Conservation (phyloP, 2,113 vertebrate genomes). For the Rattus rattus region DNA sequence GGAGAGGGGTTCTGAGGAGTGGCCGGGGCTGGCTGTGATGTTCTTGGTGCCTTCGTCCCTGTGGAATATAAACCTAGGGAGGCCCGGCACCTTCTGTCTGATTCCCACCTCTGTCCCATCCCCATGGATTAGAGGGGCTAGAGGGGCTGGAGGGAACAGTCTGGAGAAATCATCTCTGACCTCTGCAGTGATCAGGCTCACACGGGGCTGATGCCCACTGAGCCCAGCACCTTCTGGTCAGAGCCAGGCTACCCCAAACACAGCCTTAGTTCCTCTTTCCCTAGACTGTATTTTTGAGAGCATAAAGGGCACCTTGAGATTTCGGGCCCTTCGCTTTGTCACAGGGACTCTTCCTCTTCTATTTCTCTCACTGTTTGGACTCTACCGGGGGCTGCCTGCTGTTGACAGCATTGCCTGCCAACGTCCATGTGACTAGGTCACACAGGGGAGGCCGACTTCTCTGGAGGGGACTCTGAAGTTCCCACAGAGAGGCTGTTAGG, state of each 20-base stretch:
- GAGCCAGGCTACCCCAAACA: no score
- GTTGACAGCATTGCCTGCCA: background rate
- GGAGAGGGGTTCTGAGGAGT: background rate
- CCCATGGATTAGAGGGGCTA: background rate
- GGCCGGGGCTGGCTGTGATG: background rate
- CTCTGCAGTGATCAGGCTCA: background rate
- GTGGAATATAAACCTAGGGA: background rate
- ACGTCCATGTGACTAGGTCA: rapidly evolving
- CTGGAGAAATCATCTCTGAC: background rate
- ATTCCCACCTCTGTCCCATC: background rate
- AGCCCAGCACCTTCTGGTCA: background rate
- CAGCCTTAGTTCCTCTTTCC: background rate
- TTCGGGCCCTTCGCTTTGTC: background rate
- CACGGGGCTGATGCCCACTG: no score
- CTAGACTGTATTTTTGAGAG: background rate
- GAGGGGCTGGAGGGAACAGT: background rate
- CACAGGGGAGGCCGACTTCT: background rate
- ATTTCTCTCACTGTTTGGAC: background rate
- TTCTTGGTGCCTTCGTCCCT: background rate
- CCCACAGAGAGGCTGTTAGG: background rate
- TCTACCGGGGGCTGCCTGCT: background rate
- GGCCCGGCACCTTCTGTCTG: background rate
- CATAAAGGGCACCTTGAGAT: background rate
- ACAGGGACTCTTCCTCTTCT: background rate
- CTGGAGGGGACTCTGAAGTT: background rate